Conservation (phyloP, 1,140 invertebrate genomes). For the Lethrus apterus region DNA sequence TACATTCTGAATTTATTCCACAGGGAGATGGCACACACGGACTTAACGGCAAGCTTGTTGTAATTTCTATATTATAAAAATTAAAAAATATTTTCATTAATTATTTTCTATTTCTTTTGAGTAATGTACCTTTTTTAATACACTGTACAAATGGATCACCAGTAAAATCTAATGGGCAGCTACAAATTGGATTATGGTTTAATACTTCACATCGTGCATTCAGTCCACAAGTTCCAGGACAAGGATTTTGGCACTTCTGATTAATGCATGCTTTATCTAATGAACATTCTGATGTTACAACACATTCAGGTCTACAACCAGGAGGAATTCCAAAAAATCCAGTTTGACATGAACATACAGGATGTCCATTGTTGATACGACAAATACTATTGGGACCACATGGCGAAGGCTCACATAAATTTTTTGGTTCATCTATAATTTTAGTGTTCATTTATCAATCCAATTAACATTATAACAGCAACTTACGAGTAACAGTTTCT, state of each 20-base stretch:
- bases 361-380: constrained; percentile 57
- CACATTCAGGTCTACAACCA: constrained; percentile 69
- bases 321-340: constrained; percentile 72
- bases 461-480: too few relatives aligned
- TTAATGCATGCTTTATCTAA: constrained; percentile 67
- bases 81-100: neutral
- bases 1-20: constrained; percentile 72
- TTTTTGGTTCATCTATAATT: constrained; percentile 33
- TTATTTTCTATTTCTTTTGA: constrained; percentile 39
- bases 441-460: too few relatives aligned
- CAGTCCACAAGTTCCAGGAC: constrained; percentile 67
- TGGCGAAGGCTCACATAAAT: constrained; percentile 71
- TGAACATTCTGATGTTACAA: constrained; percentile 69
- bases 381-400: constrained; percentile 78
- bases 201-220: constrained; percentile 71
- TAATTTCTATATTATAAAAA: neutral
- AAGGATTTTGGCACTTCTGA: constrained; percentile 76
- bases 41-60: constrained; percentile 38
- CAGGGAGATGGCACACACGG: constrained; percentile 76
- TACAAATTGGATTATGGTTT: constrained; percentile 80
- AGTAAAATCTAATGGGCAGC: constrained; percentile 61
- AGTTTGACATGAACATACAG: constrained; percentile 69
- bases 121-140: constrained; percentile 59
- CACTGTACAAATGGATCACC: constrained; percentile 82
- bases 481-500: constrained; percentile 47